Evolutionary conservation across 2,113 vertebrate genomes (phyloP), one percentile per base, ranked within the genome.

Genomic region (Pseudorasbora parva): DNA sequence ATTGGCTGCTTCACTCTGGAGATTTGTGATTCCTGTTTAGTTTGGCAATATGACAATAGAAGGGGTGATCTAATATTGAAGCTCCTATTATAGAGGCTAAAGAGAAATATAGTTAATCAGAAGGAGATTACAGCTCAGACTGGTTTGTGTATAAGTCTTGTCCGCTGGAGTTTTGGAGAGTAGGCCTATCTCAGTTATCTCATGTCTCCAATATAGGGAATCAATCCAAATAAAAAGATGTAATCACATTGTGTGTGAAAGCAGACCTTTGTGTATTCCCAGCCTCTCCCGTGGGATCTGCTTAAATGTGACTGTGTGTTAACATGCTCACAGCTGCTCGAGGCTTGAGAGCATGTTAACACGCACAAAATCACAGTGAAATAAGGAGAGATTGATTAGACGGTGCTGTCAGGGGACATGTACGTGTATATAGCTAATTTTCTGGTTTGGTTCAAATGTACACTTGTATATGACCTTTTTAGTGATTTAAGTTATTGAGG

Each of bases 11-110:
- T 68, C 27, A 81, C 17, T 83, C 81, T 78, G 21, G 37, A 45
- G 71, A 78, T 57, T 45, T 68, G 49, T 68, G 75, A 47, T 77
- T 84, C 27, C 74, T 84, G 85, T 86, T 84, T 84, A 85, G 43
- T 19, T 69, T 73, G 82, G 84, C 47, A 59, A 11, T 30, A 51
- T 68, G 41, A 74, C 73, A 72, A 60, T 68, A 62, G 19, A 75
- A 47, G 43, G 12, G 74, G n/a, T 33, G 51, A 77, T 51, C 49
- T 69, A 76, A 81, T 78, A 59, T 43, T 72, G 66, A 84, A 21
- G 4, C 62, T 66, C 30, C 62, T 49, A 27, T 43, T 57, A 60
- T 47, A 57, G 8, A 57, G 64, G 23, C 33, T 60, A 17, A 68
- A 41, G 30, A 72, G 81, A 37, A 25, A 33, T 27, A 83, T 14